Evolutionary conservation across 2,888 invertebrate genomes (phyloP), one percentile per base, ranked within the genome.

Genomic region (Drosophila flavopinicola): DNA sequence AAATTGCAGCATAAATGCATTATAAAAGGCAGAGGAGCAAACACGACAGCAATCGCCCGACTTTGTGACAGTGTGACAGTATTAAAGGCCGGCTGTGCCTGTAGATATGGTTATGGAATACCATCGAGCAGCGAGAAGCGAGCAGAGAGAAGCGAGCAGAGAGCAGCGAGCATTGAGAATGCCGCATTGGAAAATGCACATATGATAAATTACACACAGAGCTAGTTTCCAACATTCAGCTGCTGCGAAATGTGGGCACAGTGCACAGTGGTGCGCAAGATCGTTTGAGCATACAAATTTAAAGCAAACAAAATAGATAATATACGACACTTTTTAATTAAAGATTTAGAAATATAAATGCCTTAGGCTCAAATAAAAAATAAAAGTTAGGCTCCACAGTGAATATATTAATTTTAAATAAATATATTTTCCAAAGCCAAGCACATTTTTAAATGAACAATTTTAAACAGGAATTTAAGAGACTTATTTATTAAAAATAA

Each of bases 1-100:
- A 82, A 82, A 82, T 87, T 82, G 82, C 88, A 73, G 76, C 84
- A 83, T 83, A 82, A 87, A 78, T 85, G 75, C 75, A 83, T 78
- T 78, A 87, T 61, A 83, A 83, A 69, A 87, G 67, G 58, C 87
- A 85, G 86, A 69, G 72, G 49, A 70, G 58, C 61, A 66, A 47
- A 39, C 56, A 45, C 33, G 47, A 32, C 39, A 32, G 45, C 57
- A 38, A 37, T 44, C 27, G 56, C 53, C 54, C 59, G 66, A 85
- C 71, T 66, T 54, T 80, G 78, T 87, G 87, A 87, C 78, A 85
- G 64, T 70, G 15, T 33, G 33, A 33, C 44, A 44, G 44, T 44
- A 77, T 72, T 79, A 60, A 67, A 84, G 61, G 72, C 68, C 66
- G 35, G 29, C 27, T 7, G 15, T 7, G 29, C 0, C n/a, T n/a